These are phyloP conservation scores for Brachionus sp. DNA, from an alignment of 1,140 invertebrate species.

Conservation along the genomic window DNA sequence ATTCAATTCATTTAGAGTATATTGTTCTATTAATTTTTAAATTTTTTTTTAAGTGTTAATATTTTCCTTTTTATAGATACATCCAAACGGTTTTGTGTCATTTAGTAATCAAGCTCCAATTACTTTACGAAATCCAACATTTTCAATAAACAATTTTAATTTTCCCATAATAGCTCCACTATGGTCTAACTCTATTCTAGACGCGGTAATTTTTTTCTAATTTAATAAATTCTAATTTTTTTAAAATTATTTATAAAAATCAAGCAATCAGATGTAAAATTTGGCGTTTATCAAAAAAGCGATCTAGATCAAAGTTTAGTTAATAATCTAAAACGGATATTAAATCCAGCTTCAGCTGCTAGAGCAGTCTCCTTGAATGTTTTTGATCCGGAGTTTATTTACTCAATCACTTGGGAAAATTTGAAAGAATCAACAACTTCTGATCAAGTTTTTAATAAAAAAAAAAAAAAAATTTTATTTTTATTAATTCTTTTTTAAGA, in stretches of 20 bases:
- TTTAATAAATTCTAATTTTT: background rate
- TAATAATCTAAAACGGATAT: background rate
- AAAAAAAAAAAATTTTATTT: background rate
- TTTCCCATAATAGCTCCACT: constrained; percentile 17
- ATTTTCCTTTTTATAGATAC: background rate
- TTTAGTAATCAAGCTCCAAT: background rate
- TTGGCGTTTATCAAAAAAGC: background rate
- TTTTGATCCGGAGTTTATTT: background rate
- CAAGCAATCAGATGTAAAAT: constrained; percentile 14
- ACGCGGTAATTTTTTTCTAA: background rate
- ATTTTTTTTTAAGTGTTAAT: background rate
- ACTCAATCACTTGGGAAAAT: constrained; percentile 22
- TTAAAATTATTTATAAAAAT: background rate
- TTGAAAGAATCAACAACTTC: background rate
- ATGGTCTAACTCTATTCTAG: constrained; percentile 6
- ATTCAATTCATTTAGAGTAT: background rate
- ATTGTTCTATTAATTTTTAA: background rate
- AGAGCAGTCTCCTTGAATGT: background rate
- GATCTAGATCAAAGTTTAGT: background rate
- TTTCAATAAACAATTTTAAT: constrained; percentile 30
- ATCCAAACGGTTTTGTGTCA: constrained; percentile 30
- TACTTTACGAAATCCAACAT: background rate
- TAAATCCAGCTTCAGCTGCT: background rate
- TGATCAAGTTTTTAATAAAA: background rate
- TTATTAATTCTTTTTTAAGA: background rate